These are phyloP conservation scores for Bombus breviceps DNA, from an alignment of 1,140 invertebrate genomes.

Conservation along the genomic window DNA sequence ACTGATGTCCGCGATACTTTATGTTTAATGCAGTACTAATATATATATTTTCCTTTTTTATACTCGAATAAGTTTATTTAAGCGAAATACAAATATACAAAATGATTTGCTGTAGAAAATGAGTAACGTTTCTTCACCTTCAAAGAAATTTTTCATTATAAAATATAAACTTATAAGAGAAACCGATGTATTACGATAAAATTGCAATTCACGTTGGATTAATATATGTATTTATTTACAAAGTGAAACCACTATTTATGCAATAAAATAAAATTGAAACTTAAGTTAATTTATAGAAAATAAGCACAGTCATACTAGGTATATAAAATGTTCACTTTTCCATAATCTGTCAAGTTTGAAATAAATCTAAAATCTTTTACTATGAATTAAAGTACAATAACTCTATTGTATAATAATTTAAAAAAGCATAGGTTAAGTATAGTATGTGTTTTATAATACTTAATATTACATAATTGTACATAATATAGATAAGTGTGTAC, in stretches of 20 bases:
- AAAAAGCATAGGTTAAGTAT: conserved; percentile 25
- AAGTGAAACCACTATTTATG: conserved; percentile 5
- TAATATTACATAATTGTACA: conserved; percentile 39
- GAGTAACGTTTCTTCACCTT: not conserved
- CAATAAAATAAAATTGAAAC: not conserved
- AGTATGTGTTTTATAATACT: conserved; percentile 44
- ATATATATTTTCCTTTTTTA: conserved; percentile 52
- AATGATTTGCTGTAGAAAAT: not conserved
- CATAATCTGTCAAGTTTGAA: not conserved
- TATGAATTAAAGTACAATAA: conserved; percentile 17
- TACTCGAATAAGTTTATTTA: conserved; percentile 52
- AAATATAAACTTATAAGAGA: not conserved
- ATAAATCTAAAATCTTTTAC: conserved; percentile 1
- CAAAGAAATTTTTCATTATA: not conserved
- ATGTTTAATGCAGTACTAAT: conserved; percentile 36
- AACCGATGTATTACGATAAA: not conserved
- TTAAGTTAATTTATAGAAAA: not conserved
- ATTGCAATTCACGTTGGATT: not conserved
- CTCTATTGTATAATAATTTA: conserved; percentile 6
- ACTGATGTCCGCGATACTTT: conserved; percentile 31
- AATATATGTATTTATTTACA: conserved; percentile 8
- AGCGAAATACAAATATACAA: conserved; percentile 10
- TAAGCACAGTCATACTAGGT: not conserved
- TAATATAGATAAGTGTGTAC: conserved; percentile 34
- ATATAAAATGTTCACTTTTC: not conserved